These are phyloP conservation scores for Goniozus legneri DNA, from an alignment of 1,140 invertebrate genomes.

Conservation along the genomic window DNA sequence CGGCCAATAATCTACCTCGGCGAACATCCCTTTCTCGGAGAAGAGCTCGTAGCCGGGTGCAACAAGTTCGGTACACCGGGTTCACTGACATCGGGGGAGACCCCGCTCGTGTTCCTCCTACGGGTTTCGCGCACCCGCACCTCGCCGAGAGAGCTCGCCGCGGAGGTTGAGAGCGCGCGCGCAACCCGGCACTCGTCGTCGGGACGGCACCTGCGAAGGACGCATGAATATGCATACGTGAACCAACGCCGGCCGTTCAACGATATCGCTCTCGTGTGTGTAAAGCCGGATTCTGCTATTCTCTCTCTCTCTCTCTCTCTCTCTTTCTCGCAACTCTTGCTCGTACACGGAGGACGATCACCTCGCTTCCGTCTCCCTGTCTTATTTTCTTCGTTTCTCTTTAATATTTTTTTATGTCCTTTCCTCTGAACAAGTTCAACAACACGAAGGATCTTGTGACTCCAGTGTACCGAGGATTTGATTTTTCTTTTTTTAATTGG, in stretches of 20 bases:
- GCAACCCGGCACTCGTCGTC: slow-evolving; percentile 41
- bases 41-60: slow-evolving; percentile 23
- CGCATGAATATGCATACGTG: slow-evolving; percentile 47
- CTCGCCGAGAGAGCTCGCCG: slow-evolving; percentile 30
- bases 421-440: too few relatives aligned
- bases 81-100: slow-evolving; percentile 48
- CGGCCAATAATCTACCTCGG: slow-evolving; percentile 7
- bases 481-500: too few relatives aligned
- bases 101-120: slow-evolving; percentile 20
- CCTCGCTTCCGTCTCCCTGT: not conserved
- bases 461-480: too few relatives aligned
- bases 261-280: too few relatives aligned
- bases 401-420: too few relatives aligned
- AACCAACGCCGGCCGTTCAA: too few relatives aligned
- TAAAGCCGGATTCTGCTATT: too few relatives aligned
- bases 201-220: slow-evolving; percentile 51
- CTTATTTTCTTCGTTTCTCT: not conserved
- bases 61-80: slow-evolving; percentile 46
- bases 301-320: too few relatives aligned
- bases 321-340: not conserved
- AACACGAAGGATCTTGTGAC: too few relatives aligned
- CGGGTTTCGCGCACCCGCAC: slow-evolving; percentile 17
- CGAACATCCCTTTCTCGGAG: slow-evolving; percentile 31
- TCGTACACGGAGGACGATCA: not conserved
- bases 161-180: slow-evolving; percentile 16